These are phyloP conservation scores for Salvator merianae DNA, from an alignment of 2,113 vertebrate species.

Conservation along the genomic window DNA sequence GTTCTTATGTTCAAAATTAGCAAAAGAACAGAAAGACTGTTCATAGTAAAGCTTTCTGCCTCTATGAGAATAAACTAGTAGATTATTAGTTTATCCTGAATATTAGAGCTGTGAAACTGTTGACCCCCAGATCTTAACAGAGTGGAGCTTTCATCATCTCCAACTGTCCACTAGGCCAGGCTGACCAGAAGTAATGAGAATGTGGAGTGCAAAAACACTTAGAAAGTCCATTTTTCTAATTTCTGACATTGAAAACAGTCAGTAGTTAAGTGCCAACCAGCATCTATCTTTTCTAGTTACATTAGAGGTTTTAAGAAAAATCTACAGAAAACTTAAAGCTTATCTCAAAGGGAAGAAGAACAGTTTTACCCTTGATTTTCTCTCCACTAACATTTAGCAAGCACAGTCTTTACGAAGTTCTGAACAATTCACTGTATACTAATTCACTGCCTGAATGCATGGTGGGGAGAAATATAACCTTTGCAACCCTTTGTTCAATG, in stretches of 20 bases:
- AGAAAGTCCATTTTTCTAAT: not conserved
- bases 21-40: not conserved
- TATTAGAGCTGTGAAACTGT: not conserved
- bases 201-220: not conserved
- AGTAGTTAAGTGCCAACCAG: too few species aligned
- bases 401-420: not conserved
- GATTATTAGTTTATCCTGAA: not conserved
- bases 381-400: not conserved
- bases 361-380: not conserved
- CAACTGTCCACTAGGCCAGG: too few species aligned
- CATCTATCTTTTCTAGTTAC: too few species aligned
- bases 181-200: too few species aligned
- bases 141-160: too few species aligned
- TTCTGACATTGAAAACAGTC: not conserved
- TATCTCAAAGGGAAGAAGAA: too few species aligned
- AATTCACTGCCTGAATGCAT: not conserved
- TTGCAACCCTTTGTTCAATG: not conserved
- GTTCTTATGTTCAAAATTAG: not conserved
- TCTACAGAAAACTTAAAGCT: too few species aligned
- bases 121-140: not conserved
- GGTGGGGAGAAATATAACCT: not conserved
- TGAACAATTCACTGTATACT: not conserved
- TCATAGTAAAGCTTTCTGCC: not conserved
- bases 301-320: too few species aligned
- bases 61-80: not conserved